These are phyloP conservation scores for Eidolon dupreanum DNA, from an alignment of 2,797 vertebrate genomes.

Conservation along the genomic window DNA sequence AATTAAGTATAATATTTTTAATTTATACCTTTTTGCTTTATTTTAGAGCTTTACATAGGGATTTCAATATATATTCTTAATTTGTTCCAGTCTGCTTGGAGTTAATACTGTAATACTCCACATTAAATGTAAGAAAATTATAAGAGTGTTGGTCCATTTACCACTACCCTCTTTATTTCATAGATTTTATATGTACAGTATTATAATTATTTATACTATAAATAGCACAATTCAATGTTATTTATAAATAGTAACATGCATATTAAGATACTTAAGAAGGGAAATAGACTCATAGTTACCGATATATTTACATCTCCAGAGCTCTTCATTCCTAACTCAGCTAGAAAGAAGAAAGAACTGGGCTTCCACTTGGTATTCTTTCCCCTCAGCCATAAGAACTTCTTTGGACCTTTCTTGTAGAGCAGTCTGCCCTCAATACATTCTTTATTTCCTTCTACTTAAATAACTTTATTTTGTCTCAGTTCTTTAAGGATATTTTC, in stretches of 20 bases:
- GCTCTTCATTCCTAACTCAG: not conserved
- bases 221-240: not conserved
- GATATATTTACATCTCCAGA: not conserved
- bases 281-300: not conserved
- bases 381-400: not conserved
- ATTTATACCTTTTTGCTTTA: not conserved
- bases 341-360: not conserved
- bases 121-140: not conserved
- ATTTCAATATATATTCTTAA: not conserved
- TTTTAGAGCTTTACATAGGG: not conserved
- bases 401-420: not conserved
- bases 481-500: not conserved
- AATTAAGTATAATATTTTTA: not conserved
- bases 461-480: not conserved
- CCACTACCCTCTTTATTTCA: not conserved
- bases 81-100: not conserved
- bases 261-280: not conserved
- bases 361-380: not conserved
- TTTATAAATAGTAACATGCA: not conserved
- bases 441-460: not conserved
- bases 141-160: not conserved
- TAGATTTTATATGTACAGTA: not conserved
- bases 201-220: not conserved
- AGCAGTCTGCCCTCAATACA: not conserved
- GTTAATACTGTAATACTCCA: not conserved